Evolutionary conservation across 2,113 vertebrate genomes (phyloP), one percentile per base, ranked within the genome.

Genomic region (Bungarus multicinctus): DNA sequence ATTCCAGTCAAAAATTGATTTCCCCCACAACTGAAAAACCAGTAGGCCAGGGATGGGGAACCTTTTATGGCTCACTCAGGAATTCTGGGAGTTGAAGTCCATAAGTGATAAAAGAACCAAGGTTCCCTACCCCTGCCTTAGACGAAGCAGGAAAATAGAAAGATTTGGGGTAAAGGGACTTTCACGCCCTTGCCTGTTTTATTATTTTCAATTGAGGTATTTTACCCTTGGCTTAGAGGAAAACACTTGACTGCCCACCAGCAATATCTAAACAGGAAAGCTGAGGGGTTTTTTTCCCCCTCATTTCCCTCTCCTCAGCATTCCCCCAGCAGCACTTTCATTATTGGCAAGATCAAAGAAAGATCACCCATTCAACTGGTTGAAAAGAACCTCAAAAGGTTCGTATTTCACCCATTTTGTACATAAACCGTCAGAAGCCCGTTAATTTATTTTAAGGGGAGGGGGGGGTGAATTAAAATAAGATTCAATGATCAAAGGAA

Each of bases 401-500:
- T 85, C 0, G 0, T 10, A 4, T 92, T 94, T 90, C 0, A 2
- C 0, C 0, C 85, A 90, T 39, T 94, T 90, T 89, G 43, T 81
- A 55, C 47, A 22, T 89, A 27, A 43, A 81, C 64, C 43, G 88
- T 57, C 58, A 58, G 43, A 39, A 53, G 14, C 45, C 12, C 8
- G 3, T n/a, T 60, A 90, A 81, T 25, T 87, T 90, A 85, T 90
- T 0, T 12, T 85, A 18, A 85, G 9, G 22, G 43, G n/a, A 69
- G 1, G 0, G n/a, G n/a, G n/a, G n/a, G n/a, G n/a, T n/a, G 91
- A 53, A 85, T 81, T 95, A 93, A 50, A 55, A 54, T 14, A 93
- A 95, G 95, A 93, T 89, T 74, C 94, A 81, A 1, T 25, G 90
- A 16, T 27, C 93, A 95, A 88, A 95, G 92, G 23, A 94, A 90